Base-by-base conservation (phyloP, 2,888 invertebrate genomes). In the Aricia artaxerxes region DNA sequence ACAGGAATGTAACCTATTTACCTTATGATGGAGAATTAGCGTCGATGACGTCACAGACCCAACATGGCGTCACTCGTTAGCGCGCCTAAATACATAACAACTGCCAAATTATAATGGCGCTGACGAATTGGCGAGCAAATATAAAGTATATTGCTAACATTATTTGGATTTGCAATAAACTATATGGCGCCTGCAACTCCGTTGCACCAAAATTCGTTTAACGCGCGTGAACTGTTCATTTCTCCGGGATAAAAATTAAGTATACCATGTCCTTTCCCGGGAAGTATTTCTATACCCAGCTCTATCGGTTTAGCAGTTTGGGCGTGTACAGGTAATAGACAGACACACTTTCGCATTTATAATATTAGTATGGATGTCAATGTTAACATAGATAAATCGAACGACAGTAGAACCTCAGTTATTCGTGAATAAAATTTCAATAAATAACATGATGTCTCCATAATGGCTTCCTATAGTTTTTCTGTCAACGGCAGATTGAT, bases 11-110 rank as follows among this genome's bases (percentile, higher is more conserved):
- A 53, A 31, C 75, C 75, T 75, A 75, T 75, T 75, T 49, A 82
- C 81, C 72, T 7, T 11, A 79, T 79, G 82, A 79, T 79, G 82
- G 81, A 82, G 81, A 78, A 80, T 80, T 84, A 84, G 81, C 84
- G 83, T 81, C 13, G 81, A 69, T 79, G 80, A 84, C 84, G 84
- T 84, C 84, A 85, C 81, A 73, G n/a, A 69, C 35, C 78, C 81
- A 82, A 80, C 79, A 80, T 76, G 78, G 80, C 79, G 84, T 85
- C 84, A 84, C 83, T 83, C 80, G 82, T 84, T 85, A 85, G 84
- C 82, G 77, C 79, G 84, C 61, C 77, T 81, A 80, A 80, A 82
- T 82, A 83, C 82, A 81, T 82, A 83, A 80, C 80, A 80, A 82
- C 78, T 57, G n/a, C 6, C 40, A 40, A 40, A 40, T 73, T 44